A percentile compares a stretch with the other conserved stretches of the same genome.
Conservation (phyloP, 2,888 invertebrate genomes). For the Caenorhabditis virilis region DNA sequence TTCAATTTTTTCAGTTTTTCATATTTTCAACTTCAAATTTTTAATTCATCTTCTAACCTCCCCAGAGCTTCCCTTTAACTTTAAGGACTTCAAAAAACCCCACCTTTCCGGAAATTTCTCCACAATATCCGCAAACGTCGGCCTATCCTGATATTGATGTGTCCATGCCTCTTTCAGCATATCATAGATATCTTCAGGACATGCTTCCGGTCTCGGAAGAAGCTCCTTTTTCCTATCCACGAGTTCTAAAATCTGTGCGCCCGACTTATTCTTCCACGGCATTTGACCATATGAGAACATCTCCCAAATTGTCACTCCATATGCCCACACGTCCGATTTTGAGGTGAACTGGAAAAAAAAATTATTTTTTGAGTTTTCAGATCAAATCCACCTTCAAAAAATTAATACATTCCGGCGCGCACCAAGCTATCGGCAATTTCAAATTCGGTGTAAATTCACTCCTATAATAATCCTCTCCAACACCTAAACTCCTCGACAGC, state of each 20-base stretch:
- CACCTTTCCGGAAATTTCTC: conserved; percentile 45
- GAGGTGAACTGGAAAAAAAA: conserved; percentile 93
- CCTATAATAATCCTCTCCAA: conserved; percentile 97
- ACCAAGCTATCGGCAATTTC: conserved; percentile 96
- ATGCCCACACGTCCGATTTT: conserved; percentile 97
- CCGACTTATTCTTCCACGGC: conserved; percentile 93
- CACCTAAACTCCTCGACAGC: conserved; percentile 88
- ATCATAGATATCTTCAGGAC: conserved; percentile 87
- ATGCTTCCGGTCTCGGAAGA: conserved; percentile 73
- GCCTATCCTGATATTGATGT: conserved; percentile 85
- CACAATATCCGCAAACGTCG: conserved; percentile 83
- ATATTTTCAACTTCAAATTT: too few relatives aligned
- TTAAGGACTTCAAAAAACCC: neutral
- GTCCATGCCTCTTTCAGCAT: conserved; percentile 96
- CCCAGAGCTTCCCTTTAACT: too few relatives aligned
- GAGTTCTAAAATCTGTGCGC: conserved; percentile 90
- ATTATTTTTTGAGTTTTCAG: conserved; percentile 83
- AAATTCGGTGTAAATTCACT: conserved; percentile 96
- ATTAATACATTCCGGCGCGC: conserved; percentile 96
- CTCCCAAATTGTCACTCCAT: conserved; percentile 97
- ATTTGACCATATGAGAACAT: conserved; percentile 98
- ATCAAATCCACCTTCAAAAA: conserved; percentile 76
- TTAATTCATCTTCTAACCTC: too few relatives aligned
- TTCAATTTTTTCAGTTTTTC: too few relatives aligned
- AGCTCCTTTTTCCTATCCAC: conserved; percentile 79